phyloP scores from a whole-genome alignment of 2,888 invertebrate species.

The Calameuta filiformis region DNA sequence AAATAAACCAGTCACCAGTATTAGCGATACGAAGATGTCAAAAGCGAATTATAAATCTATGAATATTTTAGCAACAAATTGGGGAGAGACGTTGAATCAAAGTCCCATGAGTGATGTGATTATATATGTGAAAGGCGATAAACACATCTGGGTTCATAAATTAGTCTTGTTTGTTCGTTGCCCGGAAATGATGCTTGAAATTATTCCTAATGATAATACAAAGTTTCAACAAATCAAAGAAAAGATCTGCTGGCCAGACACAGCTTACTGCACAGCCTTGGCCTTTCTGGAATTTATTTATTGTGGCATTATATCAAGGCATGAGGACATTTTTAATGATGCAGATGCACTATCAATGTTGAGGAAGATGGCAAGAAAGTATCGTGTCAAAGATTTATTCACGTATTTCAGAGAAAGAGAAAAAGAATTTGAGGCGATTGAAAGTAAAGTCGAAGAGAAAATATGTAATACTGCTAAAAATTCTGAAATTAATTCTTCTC shows the following conservation, averaged over 20 bases:
- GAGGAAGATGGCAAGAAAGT: conserved; percentile 49
- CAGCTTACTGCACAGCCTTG: conserved; percentile 46
- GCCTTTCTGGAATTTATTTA: conserved; percentile 64
- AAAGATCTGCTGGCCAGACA: conserved; percentile 50
- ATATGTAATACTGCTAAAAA: not conserved
- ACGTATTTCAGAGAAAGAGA: conserved; percentile 37
- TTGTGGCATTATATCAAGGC: conserved; percentile 50
- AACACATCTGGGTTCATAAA: conserved; percentile 64
- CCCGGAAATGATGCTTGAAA: conserved; percentile 59
- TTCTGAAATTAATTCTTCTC: not conserved
- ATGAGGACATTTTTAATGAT: conserved; percentile 37
- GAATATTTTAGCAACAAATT: conserved; percentile 47
- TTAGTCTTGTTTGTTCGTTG: conserved; percentile 65
- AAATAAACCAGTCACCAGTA: not conserved
- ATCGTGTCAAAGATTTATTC: conserved; percentile 50
- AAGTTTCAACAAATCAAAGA: conserved; percentile 39
- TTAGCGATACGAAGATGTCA: not conserved
- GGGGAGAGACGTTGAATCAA: conserved; percentile 57
- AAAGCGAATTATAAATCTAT: conserved; percentile 33
- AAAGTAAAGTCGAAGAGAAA: not conserved
- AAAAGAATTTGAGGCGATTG: not conserved
- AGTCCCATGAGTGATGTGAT: conserved; percentile 64
- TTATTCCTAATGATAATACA: conserved; percentile 39
- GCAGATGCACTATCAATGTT: conserved; percentile 32
- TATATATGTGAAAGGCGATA: conserved; percentile 57